Evolutionary conservation across 2,888 invertebrate genomes (phyloP), one percentile per base, ranked within the genome.

Genomic region (Lymantria monacha): DNA sequence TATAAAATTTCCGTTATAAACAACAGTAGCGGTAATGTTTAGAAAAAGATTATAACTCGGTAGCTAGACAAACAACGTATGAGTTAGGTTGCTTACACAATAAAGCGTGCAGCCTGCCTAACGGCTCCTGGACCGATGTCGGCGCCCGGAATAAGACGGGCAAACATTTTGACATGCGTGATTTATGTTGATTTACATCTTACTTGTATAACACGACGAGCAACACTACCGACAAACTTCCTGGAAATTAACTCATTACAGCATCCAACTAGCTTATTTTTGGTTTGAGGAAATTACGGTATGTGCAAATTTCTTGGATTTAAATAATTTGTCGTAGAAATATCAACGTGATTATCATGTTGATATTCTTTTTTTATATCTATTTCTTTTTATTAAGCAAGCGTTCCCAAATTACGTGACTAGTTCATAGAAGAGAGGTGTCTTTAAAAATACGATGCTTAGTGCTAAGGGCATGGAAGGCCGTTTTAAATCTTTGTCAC

Each of bases 161-260:
- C 59, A 66, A 74, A 74, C 69, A 70, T 79, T 79, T 66, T 76
- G 77, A 77, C 78, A 69, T 51, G 67, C 46, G 50, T 66, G 73
- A 76, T 76, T 72, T 77, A 76, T 69, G 66, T 61, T 69, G 65
- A 66, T 72, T 66, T 65, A 70, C 66, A 66, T 52, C 66, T 70
- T 67, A 73, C 65, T 71, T 66, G 65, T 61, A 58, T 56, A 69
- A 62, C 62, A 63, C 59, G 61, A 57, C 63, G 62, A 55, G 53
- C 57, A 54, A 53, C 51, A 41, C 42, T 36, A 42, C 61, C 63
- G 54, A 55, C 59, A 63, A 65, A 69, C 66, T 67, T 71, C 67
- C 69, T 64, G 63, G 61, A 67, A 61, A 63, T 61, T 55, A 59
- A 66, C 67, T 66, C 56, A 61, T 65, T 65, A 68, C 53, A 63